These are phyloP conservation scores for Folsomia candida DNA, from an alignment of 2,888 invertebrate species.

Conservation along the genomic window DNA sequence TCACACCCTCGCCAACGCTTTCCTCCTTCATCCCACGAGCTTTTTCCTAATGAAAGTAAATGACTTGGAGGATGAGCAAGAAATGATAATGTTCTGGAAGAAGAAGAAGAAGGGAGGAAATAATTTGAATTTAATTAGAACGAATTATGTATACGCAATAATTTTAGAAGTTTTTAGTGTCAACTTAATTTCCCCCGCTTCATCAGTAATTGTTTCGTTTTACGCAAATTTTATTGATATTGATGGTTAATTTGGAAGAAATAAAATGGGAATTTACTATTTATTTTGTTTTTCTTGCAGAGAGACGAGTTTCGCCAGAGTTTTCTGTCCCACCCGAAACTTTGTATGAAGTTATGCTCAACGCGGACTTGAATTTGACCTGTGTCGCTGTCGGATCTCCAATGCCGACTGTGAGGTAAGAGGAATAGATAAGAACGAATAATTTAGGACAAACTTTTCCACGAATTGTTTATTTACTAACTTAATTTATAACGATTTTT, in stretches of 20 bases:
- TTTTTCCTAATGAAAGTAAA: neutral
- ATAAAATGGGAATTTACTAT: no score
- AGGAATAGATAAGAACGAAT: neutral
- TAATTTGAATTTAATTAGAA: neutral
- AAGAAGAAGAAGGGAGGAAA: no score
- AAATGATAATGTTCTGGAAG: neutral
- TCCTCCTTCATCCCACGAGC: no score
- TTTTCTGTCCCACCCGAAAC: conserved; percentile 89
- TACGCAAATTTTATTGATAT: neutral
- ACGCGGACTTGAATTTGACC: conserved; percentile 84
- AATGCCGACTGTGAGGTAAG: conserved; percentile 86
- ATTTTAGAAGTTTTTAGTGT: neutral
- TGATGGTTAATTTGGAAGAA: neutral
- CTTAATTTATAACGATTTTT: no score
- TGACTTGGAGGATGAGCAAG: neutral
- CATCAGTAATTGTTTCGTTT: neutral
- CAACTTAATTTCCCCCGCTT: no score
- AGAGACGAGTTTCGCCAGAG: conserved; percentile 89
- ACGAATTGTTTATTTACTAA: no score
- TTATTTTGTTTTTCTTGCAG: conserved; percentile 65
- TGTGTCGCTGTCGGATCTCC: conserved; percentile 98
- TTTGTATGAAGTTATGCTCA: conserved; percentile 84
- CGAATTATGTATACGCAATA: no score
- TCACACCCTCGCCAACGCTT: no score
- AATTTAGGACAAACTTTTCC: neutral